Evolutionary conservation across 2,113 vertebrate species (phyloP).

Genomic region (Sapajus apella): DNA sequence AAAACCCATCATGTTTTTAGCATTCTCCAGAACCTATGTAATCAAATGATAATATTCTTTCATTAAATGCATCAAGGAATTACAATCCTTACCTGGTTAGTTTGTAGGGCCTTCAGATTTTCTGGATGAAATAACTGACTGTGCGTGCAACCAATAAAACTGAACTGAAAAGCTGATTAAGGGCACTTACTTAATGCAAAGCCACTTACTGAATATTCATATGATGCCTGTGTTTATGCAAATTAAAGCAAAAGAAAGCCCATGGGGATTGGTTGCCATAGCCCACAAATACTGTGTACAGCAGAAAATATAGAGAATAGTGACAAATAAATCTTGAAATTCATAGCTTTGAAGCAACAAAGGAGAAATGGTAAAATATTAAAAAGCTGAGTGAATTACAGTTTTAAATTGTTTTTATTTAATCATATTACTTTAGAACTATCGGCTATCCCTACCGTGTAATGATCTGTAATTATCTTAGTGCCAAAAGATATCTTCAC

Average conservation of each 20-base stretch:
- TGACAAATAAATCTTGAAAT: conserved; percentile 82
- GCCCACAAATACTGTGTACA: conserved; percentile 78
- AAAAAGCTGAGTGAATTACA: conserved; percentile 72
- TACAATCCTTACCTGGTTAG: conserved; percentile 89
- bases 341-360: conserved; percentile 74
- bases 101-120: conserved; percentile 87
- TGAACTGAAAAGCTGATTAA: conserved; percentile 96
- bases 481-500: conserved; percentile 59
- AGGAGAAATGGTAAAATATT: conserved; percentile 73
- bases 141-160: conserved; percentile 89
- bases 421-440: conserved; percentile 75
- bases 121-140: conserved; percentile 89
- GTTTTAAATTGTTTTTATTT: conserved; percentile 77
- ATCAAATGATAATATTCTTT: conserved; percentile 81
- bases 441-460: conserved; percentile 51
- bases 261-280: conserved; percentile 85
- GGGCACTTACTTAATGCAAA: conserved; percentile 91
- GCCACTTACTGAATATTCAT: conserved; percentile 96
- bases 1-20: conserved; percentile 64
- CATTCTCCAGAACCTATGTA: conserved; percentile 77
- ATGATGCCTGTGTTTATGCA: conserved; percentile 97
- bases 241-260: conserved; percentile 88
- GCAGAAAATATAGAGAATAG: conserved; percentile 79
- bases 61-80: conserved; percentile 83
- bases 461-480: conserved; percentile 76